phyloP scores from a whole-genome alignment of 2,113 vertebrate species.

The Malaclemys terrapin region DNA sequence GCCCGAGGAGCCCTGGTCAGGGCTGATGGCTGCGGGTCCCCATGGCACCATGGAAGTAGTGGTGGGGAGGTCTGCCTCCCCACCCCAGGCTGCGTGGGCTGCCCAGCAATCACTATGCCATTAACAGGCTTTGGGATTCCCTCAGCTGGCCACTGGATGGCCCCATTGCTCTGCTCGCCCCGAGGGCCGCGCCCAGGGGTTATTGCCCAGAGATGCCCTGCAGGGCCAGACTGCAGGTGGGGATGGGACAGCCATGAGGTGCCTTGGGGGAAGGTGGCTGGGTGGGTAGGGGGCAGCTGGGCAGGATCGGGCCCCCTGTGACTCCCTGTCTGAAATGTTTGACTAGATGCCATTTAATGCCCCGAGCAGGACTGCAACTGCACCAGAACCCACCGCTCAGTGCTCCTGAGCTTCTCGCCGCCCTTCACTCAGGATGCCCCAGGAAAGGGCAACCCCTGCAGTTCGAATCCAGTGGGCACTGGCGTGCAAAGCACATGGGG shows the following conservation, averaged over 20 bases:
- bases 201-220: not conserved
- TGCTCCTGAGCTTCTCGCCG: not conserved
- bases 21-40: no score
- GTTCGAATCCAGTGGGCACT: not conserved
- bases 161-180: not conserved
- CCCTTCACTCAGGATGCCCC: not conserved
- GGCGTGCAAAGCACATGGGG: not conserved
- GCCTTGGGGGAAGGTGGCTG: not conserved
- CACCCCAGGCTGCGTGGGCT: not conserved
- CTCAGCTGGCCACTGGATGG: not conserved
- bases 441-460: not conserved
- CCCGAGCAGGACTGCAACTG: not conserved
- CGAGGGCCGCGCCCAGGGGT: not conserved
- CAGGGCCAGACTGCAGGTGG: no score
- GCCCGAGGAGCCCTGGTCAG: no score
- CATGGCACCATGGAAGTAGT: not conserved
- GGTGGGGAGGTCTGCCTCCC: not conserved
- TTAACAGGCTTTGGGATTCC: not conserved
- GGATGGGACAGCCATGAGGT: not conserved
- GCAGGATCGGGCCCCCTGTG: not conserved
- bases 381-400: accelerated
- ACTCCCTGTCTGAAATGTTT: not conserved
- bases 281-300: not conserved
- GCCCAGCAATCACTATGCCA: no score
- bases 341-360: not conserved